These are phyloP conservation scores for Eupithecia tripunctaria DNA, from an alignment of 2,888 invertebrate species.

Conservation along the genomic window DNA sequence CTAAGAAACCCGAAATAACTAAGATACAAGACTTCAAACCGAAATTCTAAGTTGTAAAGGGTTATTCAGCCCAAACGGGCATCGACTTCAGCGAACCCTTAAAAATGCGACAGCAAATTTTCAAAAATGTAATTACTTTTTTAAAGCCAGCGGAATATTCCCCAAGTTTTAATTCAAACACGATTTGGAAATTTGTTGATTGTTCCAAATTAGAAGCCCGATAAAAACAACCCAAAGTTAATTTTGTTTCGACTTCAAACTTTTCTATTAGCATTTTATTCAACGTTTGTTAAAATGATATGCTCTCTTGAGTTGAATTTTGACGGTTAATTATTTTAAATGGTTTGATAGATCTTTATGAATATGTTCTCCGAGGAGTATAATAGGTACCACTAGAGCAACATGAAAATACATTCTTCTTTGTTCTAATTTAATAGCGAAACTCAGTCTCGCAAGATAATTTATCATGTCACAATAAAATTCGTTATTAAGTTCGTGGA, in stretches of 20 bases:
- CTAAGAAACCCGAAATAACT: slow-evolving; percentile 3
- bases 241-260: slow-evolving; percentile 34
- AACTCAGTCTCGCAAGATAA: neutral
- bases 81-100: neutral
- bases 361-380: neutral
- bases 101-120: slow-evolving; percentile 11
- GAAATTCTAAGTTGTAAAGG: neutral
- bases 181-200: slow-evolving; percentile 38
- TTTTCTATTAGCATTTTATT: slow-evolving; percentile 34
- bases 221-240: slow-evolving; percentile 38
- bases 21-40: slow-evolving; percentile 3
- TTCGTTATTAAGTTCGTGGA: neutral
- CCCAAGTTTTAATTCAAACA: slow-evolving; percentile 31
- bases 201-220: slow-evolving; percentile 35
- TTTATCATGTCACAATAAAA: neutral
- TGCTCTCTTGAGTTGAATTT: slow-evolving; percentile 17
- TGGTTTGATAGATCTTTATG: slow-evolving; percentile 6
- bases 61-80: neutral
- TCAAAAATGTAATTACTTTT: slow-evolving; percentile 16
- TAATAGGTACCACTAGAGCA: neutral
- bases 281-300: slow-evolving; percentile 25
- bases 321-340: slow-evolving; percentile 18
- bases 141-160: slow-evolving; percentile 19
- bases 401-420: neutral
- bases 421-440: neutral